Conservation (phyloP, 2,113 vertebrate species). For the Egretta garzetta region DNA sequence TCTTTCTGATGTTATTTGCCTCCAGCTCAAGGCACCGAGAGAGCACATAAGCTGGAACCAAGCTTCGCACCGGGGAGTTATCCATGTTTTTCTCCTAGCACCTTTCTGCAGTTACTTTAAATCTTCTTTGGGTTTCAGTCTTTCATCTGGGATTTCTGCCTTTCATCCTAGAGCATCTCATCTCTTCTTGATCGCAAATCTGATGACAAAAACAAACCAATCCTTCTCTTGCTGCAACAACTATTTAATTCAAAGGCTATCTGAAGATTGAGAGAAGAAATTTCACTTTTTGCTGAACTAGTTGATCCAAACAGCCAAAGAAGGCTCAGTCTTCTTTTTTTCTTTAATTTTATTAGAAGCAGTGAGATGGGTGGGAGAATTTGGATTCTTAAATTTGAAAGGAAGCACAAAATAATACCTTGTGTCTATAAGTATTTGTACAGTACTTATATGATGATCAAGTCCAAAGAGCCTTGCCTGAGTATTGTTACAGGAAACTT, state of each 20-base stretch:
- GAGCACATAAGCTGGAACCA: neutral
- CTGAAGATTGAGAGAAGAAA: neutral
- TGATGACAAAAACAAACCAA: neutral
- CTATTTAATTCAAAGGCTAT: constrained; percentile 20
- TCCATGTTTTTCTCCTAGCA: neutral
- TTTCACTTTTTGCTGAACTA: neutral
- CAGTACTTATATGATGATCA: neutral
- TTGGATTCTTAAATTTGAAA: neutral
- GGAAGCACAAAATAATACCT: neutral
- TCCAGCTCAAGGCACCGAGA: neutral
- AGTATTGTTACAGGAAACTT: neutral
- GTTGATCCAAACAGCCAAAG: neutral
- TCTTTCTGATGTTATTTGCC: neutral
- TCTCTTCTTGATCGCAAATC: constrained; percentile 16
- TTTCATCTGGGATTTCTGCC: neutral
- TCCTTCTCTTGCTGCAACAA: neutral
- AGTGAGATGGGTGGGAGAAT: neutral
- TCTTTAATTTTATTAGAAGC: neutral
- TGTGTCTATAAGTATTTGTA: neutral
- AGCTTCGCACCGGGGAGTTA: neutral
- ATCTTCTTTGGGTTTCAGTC: neutral
- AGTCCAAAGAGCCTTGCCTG: neutral
- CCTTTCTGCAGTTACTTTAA: neutral
- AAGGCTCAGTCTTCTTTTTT: neutral
- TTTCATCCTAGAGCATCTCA: neutral